Evolutionary conservation across 2,113 vertebrate species (phyloP).

Genomic region (Neofelis nebulosa): DNA sequence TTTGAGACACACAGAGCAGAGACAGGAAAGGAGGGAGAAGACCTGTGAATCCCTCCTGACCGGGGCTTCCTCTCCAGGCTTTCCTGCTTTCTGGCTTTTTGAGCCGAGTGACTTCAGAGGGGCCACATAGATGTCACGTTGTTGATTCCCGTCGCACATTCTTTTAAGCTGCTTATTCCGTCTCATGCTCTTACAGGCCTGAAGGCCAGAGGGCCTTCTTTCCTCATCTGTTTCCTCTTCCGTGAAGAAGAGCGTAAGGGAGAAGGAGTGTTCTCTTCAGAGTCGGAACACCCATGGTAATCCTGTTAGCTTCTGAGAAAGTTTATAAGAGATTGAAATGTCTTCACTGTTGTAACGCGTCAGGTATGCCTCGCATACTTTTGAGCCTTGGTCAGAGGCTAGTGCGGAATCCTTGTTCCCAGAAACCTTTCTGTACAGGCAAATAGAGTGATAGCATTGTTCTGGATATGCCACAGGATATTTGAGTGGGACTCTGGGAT

Average conservation of each 20-base stretch:
- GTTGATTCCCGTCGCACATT: background rate
- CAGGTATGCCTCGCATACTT: conserved; percentile 4
- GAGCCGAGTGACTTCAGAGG: background rate
- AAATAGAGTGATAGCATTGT: background rate
- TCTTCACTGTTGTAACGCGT: conserved; percentile 43
- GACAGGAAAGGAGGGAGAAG: background rate
- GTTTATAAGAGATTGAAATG: background rate
- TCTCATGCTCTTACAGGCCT: background rate
- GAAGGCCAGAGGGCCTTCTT: background rate
- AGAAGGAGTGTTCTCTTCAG: conserved; percentile 10
- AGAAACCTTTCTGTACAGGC: background rate
- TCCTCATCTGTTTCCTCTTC: background rate
- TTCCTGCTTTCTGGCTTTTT: background rate
- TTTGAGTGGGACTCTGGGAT: background rate
- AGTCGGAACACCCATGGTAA: background rate
- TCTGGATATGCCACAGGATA: background rate
- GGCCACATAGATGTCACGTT: background rate
- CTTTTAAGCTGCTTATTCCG: background rate
- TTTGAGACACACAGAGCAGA: background rate
- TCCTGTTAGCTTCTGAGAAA: background rate
- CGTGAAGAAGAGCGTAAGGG: background rate
- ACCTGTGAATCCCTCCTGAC: background rate
- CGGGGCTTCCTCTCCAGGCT: background rate
- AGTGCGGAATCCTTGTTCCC: background rate
- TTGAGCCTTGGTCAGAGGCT: background rate